Evolutionary conservation across 2,888 invertebrate species (phyloP).

Genomic region (Dasypolia templi): DNA sequence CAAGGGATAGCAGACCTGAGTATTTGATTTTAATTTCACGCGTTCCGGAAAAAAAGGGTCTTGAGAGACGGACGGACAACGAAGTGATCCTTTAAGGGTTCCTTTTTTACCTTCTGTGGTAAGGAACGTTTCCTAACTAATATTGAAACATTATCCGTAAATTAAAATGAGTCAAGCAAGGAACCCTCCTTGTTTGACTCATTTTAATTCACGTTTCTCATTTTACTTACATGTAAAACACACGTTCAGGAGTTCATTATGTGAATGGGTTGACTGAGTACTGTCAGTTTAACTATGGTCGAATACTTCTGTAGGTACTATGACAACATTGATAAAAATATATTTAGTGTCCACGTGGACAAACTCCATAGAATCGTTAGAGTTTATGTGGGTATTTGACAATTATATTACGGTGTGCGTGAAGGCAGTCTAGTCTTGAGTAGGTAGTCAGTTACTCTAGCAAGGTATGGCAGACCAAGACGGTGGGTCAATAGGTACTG

Average conservation of each 20-base stretch:
- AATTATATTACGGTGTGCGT: neutral
- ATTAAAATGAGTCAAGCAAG: conserved; percentile 17
- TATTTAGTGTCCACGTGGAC: conserved; percentile 29
- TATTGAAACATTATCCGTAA: neutral
- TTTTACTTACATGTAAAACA: conserved; percentile 47
- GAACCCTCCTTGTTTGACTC: too few relatives aligned
- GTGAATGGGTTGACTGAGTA: conserved; percentile 51
- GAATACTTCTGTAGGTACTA: conserved; percentile 25
- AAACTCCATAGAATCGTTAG: neutral
- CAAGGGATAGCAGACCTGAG: too few relatives aligned
- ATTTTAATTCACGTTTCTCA: too few relatives aligned
- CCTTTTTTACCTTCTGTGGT: too few relatives aligned
- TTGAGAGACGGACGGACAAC: too few relatives aligned
- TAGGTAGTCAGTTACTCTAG: neutral
- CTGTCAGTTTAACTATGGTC: conserved; percentile 43
- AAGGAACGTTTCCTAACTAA: neutral
- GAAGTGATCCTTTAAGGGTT: too few relatives aligned
- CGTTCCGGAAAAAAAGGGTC: too few relatives aligned
- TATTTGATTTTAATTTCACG: too few relatives aligned
- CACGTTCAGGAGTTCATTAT: conserved; percentile 52
- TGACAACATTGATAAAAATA: conserved; percentile 43
- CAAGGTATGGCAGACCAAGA: neutral
- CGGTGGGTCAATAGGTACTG: too few relatives aligned
- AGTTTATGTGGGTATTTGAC: conserved; percentile 1
- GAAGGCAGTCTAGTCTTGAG: neutral